These are phyloP conservation scores for Protonemura montana DNA, from an alignment of 2,888 invertebrate genomes.

Conservation along the genomic window DNA sequence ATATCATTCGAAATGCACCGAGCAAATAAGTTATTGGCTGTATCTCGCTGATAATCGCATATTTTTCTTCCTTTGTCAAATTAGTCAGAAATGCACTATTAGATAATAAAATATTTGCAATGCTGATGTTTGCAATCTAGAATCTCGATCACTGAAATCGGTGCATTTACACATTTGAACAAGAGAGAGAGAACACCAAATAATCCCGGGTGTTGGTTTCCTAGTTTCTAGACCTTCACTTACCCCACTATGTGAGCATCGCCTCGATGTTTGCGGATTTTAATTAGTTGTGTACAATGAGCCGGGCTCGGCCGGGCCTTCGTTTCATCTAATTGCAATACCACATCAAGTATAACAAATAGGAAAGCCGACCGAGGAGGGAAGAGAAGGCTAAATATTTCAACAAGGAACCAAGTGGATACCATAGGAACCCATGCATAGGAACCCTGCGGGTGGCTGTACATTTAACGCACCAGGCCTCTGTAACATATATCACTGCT, in stretches of 20 bases:
- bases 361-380: background rate
- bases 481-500: no score
- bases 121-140: background rate
- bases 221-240: no score
- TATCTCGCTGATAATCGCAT: no score
- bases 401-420: background rate
- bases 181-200: no score
- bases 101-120: no score
- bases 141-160: background rate
- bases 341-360: constrained; percentile 39
- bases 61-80: no score
- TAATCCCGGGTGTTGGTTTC: no score
- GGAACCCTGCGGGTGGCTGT: no score
- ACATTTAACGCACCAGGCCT: no score
- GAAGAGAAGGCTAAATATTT: background rate
- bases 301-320: background rate
- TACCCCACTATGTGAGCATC: background rate
- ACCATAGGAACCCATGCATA: background rate
- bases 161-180: background rate
- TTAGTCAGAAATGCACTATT: no score
- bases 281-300: constrained; percentile 36
- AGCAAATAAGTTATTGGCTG: no score
- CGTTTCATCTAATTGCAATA: constrained; percentile 36
- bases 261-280: constrained; percentile 23
- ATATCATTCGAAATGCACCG: no score